Evolutionary conservation across 2,888 invertebrate genomes (phyloP), one percentile per base, ranked within the genome.

Genomic region (Chrysodeixis includens): DNA sequence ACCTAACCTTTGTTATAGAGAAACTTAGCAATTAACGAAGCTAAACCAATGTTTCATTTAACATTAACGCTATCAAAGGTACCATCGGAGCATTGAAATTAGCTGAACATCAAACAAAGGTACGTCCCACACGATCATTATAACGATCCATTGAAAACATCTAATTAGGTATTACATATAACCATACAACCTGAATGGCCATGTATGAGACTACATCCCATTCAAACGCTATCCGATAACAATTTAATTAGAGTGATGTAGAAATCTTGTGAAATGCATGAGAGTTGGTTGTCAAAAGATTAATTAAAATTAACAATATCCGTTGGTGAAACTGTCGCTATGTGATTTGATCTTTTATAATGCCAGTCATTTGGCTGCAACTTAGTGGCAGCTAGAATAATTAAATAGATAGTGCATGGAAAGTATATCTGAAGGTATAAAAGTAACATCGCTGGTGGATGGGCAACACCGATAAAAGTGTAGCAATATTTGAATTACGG

Each of bases 161-260:
- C 88, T 92, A 92, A 93, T 92, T 92, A 92, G 86, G 79, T 81
- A 90, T 88, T 88, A 87, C 85, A 86, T 81, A 83, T 78, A 88
- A 76, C 81, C 85, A 86, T 81, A 83, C 79, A 88, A 76, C 81
- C 84, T 87, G 86, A 89, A 88, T 88, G 86, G 79, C 78, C 74
- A 69, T 81, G 83, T 89, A 87, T 89, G 88, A 88, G 89, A 90
- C 88, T 85, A 82, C 84, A 71, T 82, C 78, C 90, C 83, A 93
- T 93, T 92, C 87, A 93, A 90, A 88, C 76, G 86, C 78, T 88
- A 90, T 90, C 90, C 76, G 91, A 92, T 92, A 83, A 86, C 82
- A 88, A 76, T 86, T 67, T 92, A 92, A 93, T 92, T 90, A 90
- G 83, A 86, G 75, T 80, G 76, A 70, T 71, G 73, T 83, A 81